These are phyloP conservation scores for Lamellibrachia satsuma DNA, from an alignment of 2,888 invertebrate genomes.

Conservation along the genomic window DNA sequence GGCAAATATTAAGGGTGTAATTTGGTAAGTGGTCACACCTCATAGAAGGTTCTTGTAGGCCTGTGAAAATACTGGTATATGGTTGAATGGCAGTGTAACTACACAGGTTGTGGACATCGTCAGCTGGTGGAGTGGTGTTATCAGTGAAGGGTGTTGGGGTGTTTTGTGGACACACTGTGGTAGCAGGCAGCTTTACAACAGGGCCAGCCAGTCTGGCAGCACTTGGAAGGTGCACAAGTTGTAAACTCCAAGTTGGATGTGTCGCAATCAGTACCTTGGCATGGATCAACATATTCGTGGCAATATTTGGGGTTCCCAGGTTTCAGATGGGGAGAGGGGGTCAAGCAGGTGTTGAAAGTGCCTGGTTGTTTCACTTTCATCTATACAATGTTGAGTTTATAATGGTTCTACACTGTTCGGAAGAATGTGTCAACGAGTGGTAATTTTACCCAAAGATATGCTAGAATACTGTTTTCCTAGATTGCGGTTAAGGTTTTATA, in stretches of 20 bases:
- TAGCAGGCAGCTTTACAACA: not conserved
- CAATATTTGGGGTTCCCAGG: not conserved
- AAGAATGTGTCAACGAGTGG: too few species aligned
- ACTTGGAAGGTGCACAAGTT: not conserved
- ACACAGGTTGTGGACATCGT: not conserved
- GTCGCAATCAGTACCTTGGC: not conserved
- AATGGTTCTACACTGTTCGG: too few species aligned
- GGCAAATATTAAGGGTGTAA: not conserved
- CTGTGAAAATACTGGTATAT: not conserved
- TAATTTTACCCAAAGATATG: too few species aligned
- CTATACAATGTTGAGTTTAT: not conserved
- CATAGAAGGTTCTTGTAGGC: not conserved
- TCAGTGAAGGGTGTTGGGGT: not conserved
- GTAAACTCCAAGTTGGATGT: not conserved
- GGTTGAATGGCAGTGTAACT: not conserved
- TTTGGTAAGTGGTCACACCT: not conserved
- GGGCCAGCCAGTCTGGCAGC: not conserved
- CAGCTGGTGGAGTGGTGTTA: not conserved
- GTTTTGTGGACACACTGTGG: slow-evolving; percentile 11
- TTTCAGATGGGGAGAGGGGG: not conserved
- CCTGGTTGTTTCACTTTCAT: too few species aligned
- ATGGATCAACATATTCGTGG: not conserved
- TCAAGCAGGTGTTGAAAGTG: not conserved
- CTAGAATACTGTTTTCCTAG: too few species aligned
- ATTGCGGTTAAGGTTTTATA: too few species aligned